Evolutionary conservation across 2,797 vertebrate genomes (phyloP).

Genomic region (Streptopelia turtur): DNA sequence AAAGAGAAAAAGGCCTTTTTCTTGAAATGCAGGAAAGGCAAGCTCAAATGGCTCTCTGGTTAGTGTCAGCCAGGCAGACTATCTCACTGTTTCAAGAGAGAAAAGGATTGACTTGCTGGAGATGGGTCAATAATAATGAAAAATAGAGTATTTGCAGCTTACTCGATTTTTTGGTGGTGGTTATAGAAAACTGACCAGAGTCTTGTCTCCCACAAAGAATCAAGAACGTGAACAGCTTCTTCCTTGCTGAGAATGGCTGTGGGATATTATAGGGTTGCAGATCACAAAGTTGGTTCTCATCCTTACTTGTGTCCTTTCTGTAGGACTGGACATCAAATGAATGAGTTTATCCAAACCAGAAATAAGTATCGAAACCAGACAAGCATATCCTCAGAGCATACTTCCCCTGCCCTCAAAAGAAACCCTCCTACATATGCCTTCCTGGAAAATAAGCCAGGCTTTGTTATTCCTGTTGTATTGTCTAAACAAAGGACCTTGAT

Average conservation of each 20-base stretch:
- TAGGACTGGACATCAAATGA: neutral
- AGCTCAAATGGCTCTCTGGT: neutral
- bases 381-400: neutral
- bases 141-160: neutral
- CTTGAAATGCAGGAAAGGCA: slow-evolving; percentile 13
- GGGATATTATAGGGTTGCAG: neutral
- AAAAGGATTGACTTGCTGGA: neutral
- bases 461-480: neutral
- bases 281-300: neutral
- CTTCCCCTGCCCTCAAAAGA: neutral
- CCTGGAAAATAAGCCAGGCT: neutral
- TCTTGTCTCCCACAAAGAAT: neutral
- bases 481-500: neutral
- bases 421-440: neutral
- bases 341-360: neutral
- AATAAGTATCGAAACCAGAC: neutral
- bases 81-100: neutral
- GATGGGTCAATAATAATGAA: neutral
- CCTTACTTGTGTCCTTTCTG: neutral
- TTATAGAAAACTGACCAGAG: neutral
- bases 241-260: neutral
- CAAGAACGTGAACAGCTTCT: neutral
- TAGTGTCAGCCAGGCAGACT: neutral
- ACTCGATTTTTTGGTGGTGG: neutral
- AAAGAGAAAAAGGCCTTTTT: slow-evolving; percentile 44